Evolutionary conservation across 30 jellyfish, hydroid and myxozoan species (phyloP).

Genomic region (Hydractinia symbiolongicarpus): DNA sequence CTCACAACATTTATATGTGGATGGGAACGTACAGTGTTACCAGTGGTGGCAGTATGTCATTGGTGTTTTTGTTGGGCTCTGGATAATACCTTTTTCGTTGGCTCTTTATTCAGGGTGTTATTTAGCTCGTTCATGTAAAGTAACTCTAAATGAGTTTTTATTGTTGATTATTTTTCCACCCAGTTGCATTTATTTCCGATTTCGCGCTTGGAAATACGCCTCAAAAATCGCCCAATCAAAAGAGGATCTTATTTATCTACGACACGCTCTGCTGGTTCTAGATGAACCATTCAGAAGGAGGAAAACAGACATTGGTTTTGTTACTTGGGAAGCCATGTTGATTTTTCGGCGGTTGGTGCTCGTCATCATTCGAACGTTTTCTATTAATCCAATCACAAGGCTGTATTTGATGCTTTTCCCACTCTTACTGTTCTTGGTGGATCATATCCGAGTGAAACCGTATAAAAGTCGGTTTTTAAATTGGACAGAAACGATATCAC

Average conservation of each 20-base stretch:
- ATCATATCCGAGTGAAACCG: neutral
- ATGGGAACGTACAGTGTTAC: neutral
- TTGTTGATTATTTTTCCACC: neutral
- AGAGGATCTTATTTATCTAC: neutral
- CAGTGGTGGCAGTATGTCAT: neutral
- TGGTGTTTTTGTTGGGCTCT: neutral
- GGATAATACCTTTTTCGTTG: neutral
- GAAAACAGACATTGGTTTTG: neutral
- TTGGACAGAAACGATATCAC: no score
- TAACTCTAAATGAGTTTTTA: neutral
- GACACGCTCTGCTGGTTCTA: neutral
- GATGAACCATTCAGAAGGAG: neutral
- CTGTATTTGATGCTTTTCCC: neutral
- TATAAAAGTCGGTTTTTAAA: neutral
- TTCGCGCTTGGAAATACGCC: neutral
- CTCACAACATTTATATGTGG: neutral
- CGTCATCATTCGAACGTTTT: neutral
- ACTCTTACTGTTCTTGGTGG: neutral
- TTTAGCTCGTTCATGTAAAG: neutral
- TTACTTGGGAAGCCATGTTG: neutral
- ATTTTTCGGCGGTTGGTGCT: neutral
- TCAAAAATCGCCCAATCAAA: neutral
- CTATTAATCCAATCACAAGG: neutral
- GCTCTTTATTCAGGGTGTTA: neutral
- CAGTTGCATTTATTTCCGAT: neutral